Base-by-base conservation (phyloP, 2,113 vertebrate species). In the Zosterops japonicus region DNA sequence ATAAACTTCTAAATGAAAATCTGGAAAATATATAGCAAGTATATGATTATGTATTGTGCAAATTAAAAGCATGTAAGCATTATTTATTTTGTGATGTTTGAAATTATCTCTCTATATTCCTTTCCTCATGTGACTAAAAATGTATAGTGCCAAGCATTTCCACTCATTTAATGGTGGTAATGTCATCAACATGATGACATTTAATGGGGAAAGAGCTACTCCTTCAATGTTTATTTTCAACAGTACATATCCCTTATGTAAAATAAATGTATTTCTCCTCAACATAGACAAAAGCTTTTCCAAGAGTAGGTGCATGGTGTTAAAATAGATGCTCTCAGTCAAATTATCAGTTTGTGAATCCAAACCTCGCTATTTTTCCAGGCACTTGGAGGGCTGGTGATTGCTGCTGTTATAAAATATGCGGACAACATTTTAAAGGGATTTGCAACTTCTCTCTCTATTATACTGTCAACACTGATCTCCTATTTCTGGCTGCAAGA, bases 341-440 rank as follows among this genome's bases (percentile, higher is more conserved):
- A 69, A 86, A 64, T 65, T 36, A 77, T 1, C 28, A 36, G 29
- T n/a, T 87, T 77, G 31, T 56, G 64, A 88, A 74, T 83, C 33
- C 60, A 74, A 87, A 68, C 56, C 22, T 90, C 8, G 1, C 9
- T 83, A 6, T 96, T 90, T 98, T 96, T 97, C 41, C 97, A 99
- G 99, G 99, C 99, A 87, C 98, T 99, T 85, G 99, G 99, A 71
- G 99, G 99, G 64, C 98, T 99, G 95, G 99, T 99, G 78, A 98
- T 99, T 95, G 99, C 99, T 80, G 99, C 99, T 89, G 99, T 99
- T 96, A 99, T 99, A 98, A 99, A 99, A 97, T 99, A 99, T 23
- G 99, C 99, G 0, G 99, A 99, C 97, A 99, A 99, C 95, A 99
- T 99, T 97, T 98, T 99, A 95, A 99, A 99, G 97, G 99, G 99